A percentile compares a stretch with the other conserved stretches of the same genome.
Evolutionary conservation across 2,888 invertebrate genomes (phyloP).

Genomic region (Stenodema calcarata): DNA sequence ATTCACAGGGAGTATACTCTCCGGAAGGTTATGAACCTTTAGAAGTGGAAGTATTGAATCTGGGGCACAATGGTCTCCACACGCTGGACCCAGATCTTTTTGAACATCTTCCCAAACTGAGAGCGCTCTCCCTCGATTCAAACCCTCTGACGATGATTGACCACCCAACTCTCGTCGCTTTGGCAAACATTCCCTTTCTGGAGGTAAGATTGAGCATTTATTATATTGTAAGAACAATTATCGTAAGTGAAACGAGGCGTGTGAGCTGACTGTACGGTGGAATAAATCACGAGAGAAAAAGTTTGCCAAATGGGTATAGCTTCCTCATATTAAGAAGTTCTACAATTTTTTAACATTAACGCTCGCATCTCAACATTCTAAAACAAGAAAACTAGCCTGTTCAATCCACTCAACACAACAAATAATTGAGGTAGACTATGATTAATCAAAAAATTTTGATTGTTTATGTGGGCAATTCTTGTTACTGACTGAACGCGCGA

Average conservation of each 20-base stretch:
- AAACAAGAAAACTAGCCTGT: too few species aligned
- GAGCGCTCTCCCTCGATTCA: slow-evolving; percentile 72
- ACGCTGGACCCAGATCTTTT: slow-evolving; percentile 76
- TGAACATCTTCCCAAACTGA: slow-evolving; percentile 74
- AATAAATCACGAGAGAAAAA: not conserved
- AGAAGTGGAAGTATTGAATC: slow-evolving; percentile 67
- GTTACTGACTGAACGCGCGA: too few species aligned
- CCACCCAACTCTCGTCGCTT: slow-evolving; percentile 69
- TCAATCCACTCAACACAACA: too few species aligned
- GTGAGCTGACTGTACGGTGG: not conserved
- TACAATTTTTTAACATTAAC: too few species aligned
- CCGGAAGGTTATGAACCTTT: slow-evolving; percentile 70
- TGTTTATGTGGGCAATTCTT: too few species aligned
- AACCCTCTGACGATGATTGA: slow-evolving; percentile 77
- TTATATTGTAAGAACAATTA: too few species aligned
- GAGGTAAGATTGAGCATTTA: slow-evolving; percentile 64
- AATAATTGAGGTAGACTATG: too few species aligned
- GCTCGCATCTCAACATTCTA: too few species aligned
- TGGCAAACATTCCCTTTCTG: slow-evolving; percentile 69
- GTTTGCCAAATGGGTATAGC: too few species aligned
- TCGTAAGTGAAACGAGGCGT: too few species aligned
- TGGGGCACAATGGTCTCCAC: slow-evolving; percentile 76
- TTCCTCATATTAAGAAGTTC: too few species aligned
- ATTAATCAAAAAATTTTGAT: too few species aligned
- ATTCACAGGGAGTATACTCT: slow-evolving; percentile 66